phyloP scores from a whole-genome alignment of 2,888 invertebrate genomes.

The Holacanthella duospinosa region DNA sequence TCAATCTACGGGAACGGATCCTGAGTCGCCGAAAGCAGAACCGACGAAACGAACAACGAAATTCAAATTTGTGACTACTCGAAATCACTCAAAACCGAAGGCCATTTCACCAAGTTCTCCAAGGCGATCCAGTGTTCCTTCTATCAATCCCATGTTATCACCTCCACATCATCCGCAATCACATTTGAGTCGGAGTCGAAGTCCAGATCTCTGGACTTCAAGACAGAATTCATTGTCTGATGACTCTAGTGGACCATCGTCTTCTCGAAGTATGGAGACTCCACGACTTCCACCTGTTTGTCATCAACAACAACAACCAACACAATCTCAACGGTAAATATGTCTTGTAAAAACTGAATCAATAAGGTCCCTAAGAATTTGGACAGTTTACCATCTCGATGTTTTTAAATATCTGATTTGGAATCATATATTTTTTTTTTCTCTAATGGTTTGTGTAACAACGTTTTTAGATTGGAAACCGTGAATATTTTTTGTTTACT shows the following conservation, averaged over 20 bases:
- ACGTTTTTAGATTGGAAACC: no score
- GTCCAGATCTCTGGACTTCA: constrained; percentile 34
- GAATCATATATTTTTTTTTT: no score
- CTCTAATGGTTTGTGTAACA: no score
- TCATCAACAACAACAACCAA: neutral
- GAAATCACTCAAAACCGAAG: constrained; percentile 16
- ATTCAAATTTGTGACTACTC: constrained; percentile 20
- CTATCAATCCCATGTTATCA: constrained; percentile 12
- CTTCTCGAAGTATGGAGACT: constrained; percentile 24
- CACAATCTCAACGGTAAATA: no score
- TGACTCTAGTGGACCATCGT: constrained; percentile 35
- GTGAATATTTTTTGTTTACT: no score
- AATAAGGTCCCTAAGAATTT: no score
- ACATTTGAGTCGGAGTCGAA: constrained; percentile 21
- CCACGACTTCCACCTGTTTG: neutral
- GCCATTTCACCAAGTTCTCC: constrained; percentile 25
- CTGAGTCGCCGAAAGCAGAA: constrained; percentile 24
- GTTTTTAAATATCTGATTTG: no score
- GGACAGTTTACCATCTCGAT: no score
- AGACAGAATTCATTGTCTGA: constrained; percentile 36
- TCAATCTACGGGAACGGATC: constrained; percentile 22
- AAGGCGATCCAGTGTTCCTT: constrained; percentile 33
- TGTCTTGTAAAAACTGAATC: no score
- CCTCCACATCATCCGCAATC: neutral
- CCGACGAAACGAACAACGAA: constrained; percentile 14